Evolutionary conservation across 2,797 vertebrate species (phyloP).

Genomic region (Phoxinus dragarum): DNA sequence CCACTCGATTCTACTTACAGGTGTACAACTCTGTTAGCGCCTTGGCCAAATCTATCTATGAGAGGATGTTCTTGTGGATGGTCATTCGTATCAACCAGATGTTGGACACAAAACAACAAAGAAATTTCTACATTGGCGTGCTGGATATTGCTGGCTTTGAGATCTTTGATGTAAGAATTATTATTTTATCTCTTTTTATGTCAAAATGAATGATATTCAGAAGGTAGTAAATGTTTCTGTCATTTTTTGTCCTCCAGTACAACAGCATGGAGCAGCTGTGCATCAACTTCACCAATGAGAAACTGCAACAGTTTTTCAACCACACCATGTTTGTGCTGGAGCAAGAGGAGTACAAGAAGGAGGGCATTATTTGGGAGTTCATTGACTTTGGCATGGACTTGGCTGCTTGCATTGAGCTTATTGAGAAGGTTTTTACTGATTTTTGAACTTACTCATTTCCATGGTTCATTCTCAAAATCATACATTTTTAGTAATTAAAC

Average conservation of each 20-base stretch:
- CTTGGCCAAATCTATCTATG: slow-evolving; percentile 86
- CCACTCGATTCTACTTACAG: slow-evolving; percentile 66
- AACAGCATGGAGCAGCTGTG: slow-evolving; percentile 9
- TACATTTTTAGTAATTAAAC: neutral
- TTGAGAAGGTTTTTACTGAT: slow-evolving; percentile 59
- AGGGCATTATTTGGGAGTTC: slow-evolving; percentile 75
- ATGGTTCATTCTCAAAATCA: neutral
- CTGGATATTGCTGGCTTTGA: slow-evolving; percentile 94
- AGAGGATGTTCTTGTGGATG: slow-evolving; percentile 96
- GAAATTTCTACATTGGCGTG: slow-evolving; percentile 90
- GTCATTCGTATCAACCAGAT: slow-evolving; percentile 91
- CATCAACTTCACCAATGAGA: too few relatives aligned
- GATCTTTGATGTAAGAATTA: slow-evolving; percentile 86
- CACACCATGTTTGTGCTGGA: slow-evolving; percentile 69
- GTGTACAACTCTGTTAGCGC: slow-evolving; percentile 87
- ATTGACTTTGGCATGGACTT: slow-evolving; percentile 42
- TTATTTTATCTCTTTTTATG: neutral
- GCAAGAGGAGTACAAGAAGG: slow-evolving; percentile 80
- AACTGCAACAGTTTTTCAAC: too few relatives aligned
- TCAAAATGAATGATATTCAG: neutral
- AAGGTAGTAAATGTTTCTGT: neutral
- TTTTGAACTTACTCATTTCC: neutral
- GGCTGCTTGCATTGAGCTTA: slow-evolving; percentile 70
- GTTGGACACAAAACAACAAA: slow-evolving; percentile 89
- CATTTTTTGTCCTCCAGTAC: neutral